A percentile compares a stretch with the other conserved stretches of the same genome.
Conservation (phyloP, 2,113 vertebrate species). For the Alouatta palliata region DNA sequence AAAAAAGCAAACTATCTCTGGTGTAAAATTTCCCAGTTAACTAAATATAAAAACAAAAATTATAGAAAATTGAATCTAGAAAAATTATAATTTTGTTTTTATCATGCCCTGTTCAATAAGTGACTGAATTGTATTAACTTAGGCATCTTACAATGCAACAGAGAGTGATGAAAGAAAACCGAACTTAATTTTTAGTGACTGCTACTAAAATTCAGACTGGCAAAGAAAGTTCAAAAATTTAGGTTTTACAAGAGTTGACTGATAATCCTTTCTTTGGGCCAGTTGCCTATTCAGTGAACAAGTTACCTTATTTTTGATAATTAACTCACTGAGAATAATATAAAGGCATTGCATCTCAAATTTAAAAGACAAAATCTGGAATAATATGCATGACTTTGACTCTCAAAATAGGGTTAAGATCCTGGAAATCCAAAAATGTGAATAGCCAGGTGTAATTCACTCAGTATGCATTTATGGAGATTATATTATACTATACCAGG, state of each 20-base stretch:
- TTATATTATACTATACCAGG: not conserved
- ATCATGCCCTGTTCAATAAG: not conserved
- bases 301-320: not conserved
- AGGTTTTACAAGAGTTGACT: not conserved
- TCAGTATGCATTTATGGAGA: not conserved
- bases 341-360: not conserved
- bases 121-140: not conserved
- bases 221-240: not conserved
- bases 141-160: not conserved
- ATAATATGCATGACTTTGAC: not conserved
- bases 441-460: not conserved
- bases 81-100: not conserved
- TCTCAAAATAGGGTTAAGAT: not conserved
- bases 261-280: not conserved
- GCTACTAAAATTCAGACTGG: not conserved
- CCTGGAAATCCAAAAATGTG: not conserved
- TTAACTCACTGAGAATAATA: not conserved
- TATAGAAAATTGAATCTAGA: not conserved
- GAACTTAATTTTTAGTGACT: not conserved
- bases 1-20: not conserved
- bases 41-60: not conserved
- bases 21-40: not conserved
- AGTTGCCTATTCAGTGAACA: not conserved
- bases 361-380: not conserved
- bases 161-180: not conserved